Percentiles rank a stretch among this genome's conserved stretches.
phyloP scores from a whole-genome alignment of 2,888 invertebrate genomes.

The Odiellus spinosus region DNA sequence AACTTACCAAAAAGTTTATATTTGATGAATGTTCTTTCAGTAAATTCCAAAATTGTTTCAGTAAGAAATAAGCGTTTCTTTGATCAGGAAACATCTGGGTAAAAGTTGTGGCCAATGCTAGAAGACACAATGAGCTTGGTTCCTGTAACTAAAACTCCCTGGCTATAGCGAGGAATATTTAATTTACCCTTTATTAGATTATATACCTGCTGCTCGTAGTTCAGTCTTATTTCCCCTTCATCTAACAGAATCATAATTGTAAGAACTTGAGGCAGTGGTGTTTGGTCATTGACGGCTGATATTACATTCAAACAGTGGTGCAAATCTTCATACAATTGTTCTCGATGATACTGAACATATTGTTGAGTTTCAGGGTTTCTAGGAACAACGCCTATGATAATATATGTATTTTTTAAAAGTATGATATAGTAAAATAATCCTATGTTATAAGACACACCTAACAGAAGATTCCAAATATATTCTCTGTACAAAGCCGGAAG shows the following conservation, averaged over 20 bases:
- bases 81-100: slow-evolving; percentile 43
- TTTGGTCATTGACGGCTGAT: slow-evolving; percentile 44
- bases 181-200: slow-evolving; percentile 51
- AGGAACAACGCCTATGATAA: slow-evolving; percentile 51
- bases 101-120: slow-evolving; percentile 50
- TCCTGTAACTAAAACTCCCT: slow-evolving; percentile 26
- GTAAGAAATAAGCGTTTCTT: slow-evolving; percentile 64
- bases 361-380: slow-evolving; percentile 56
- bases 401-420: not conserved
- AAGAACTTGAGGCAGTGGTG: slow-evolving; percentile 49
- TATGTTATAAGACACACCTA: slow-evolving; percentile 42
- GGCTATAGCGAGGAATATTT: slow-evolving; percentile 37
- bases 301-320: slow-evolving; percentile 50
- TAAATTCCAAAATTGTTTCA: slow-evolving; percentile 54
- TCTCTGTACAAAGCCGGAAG: slow-evolving; percentile 64
- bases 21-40: slow-evolving; percentile 44
- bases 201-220: slow-evolving; percentile 37
- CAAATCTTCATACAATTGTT: slow-evolving; percentile 54
- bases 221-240: slow-evolving; percentile 44
- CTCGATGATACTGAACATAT: slow-evolving; percentile 56
- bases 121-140: slow-evolving; percentile 21
- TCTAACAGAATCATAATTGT: slow-evolving; percentile 67
- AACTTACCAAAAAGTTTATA: slow-evolving; percentile 20
- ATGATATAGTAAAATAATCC: not conserved
- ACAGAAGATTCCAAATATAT: slow-evolving; percentile 67